Evolutionary conservation across 2,888 invertebrate genomes (phyloP), one percentile per base, ranked within the genome.

Genomic region (Catocala fraxini): DNA sequence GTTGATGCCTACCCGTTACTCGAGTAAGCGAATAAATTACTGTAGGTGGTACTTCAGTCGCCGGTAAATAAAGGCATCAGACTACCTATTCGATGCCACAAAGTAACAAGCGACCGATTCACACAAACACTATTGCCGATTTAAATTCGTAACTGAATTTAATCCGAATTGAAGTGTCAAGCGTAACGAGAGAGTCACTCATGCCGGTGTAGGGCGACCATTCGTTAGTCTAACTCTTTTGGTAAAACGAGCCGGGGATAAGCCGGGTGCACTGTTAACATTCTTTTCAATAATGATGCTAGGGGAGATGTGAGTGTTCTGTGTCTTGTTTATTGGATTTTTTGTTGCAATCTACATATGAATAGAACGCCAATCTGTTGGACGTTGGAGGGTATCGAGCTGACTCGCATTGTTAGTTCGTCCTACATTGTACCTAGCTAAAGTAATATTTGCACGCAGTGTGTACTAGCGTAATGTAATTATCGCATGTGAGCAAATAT

Each of bases 311-410:
- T 81, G 85, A 88, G 87, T 83, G 80, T 89, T 86, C 91, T 85
- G 82, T 88, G 89, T 90, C 90, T 92, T 93, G 93, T 93, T 93
- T 93, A 94, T 93, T 93, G 92, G 93, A 93, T 93, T 94, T 93
- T 94, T 93, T 93, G 93, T 92, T 90, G 84, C 93, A 90, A 91
- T 94, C 91, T 94, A 90, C 93, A 94, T 94, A 92, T 94, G 93
- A 94, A 94, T 93, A 81, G 89, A 80, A 87, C 87, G 84, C 85
- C 91, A 93, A 93, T 92, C 93, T 92, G 92, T 89, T 84, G 84
- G 87, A 88, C 85, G 80, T 77, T 77, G 83, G 79, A 85, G 77
- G 82, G 84, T 76, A 83, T 89, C 62, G 89, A 91, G 90, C 83
- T 81, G 87, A 65, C 59, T 64, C 59, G 51, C 58, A 66, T 83